phyloP scores from a whole-genome alignment of 2,888 invertebrate genomes.

The Drosophila kuntzei region DNA sequence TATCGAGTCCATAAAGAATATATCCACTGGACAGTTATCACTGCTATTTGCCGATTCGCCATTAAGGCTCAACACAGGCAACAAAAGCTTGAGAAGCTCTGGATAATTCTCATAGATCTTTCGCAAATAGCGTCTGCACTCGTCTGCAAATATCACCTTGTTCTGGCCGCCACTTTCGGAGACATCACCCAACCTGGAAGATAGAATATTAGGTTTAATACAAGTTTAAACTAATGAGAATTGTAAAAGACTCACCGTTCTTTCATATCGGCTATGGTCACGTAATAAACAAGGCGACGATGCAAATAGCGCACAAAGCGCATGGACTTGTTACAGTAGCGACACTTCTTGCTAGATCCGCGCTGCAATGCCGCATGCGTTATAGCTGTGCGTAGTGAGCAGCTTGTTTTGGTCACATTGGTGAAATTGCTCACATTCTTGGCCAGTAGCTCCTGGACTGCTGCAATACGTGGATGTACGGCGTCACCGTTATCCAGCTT shows the following conservation, averaged over 20 bases:
- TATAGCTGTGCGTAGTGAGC: conserved; percentile 80
- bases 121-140: conserved; percentile 89
- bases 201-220: accelerated
- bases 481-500: conserved; percentile 81
- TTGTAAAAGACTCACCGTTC: conserved; percentile 58
- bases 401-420: conserved; percentile 81
- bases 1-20: conserved; percentile 94
- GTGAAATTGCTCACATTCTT: conserved; percentile 50
- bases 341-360: conserved; percentile 73
- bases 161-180: conserved; percentile 70
- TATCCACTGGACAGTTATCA: conserved; percentile 89
- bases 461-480: conserved; percentile 86
- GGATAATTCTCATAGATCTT: conserved; percentile 90
- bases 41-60: conserved; percentile 83
- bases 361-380: conserved; percentile 80
- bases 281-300: conserved; percentile 80
- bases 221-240: not conserved
- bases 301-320: conserved; percentile 79
- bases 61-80: conserved; percentile 87
- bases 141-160: conserved; percentile 88
- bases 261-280: conserved; percentile 80
- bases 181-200: conserved; percentile 53
- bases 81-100: conserved; percentile 89
- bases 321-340: conserved; percentile 78
- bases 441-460: conserved; percentile 85